These are phyloP conservation scores for Tadarida brasiliensis DNA, from an alignment of 2,797 vertebrate species.

Conservation along the genomic window DNA sequence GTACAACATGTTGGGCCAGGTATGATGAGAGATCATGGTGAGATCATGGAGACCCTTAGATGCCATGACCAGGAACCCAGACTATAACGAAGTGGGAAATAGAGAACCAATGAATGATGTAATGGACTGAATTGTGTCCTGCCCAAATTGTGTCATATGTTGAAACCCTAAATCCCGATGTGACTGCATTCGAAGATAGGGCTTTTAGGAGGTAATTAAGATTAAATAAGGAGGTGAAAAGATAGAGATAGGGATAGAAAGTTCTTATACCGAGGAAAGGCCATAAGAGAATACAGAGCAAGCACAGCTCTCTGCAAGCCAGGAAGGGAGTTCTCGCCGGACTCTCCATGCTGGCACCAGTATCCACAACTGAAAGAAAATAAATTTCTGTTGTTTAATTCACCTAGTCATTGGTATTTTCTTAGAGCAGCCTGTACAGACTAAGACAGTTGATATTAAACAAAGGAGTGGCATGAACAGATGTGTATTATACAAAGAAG, in stretches of 20 bases:
- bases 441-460: neutral
- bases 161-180: neutral
- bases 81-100: neutral
- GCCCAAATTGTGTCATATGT: neutral
- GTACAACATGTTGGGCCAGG: neutral
- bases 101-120: neutral
- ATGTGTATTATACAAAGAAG: neutral
- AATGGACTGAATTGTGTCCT: neutral
- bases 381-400: neutral
- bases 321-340: too few species aligned
- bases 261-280: neutral
- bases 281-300: too few species aligned
- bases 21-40: neutral
- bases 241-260: neutral
- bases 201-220: neutral
- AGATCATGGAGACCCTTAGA: neutral
- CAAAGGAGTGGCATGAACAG: neutral
- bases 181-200: neutral
- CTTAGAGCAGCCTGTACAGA: neutral
- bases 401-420: neutral
- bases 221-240: neutral
- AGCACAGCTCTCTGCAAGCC: too few species aligned
- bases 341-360: too few species aligned
- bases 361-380: too few species aligned
- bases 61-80: too few species aligned